Conservation (phyloP, 2,113 vertebrate genomes). For the Drymodes brunneopygia region DNA sequence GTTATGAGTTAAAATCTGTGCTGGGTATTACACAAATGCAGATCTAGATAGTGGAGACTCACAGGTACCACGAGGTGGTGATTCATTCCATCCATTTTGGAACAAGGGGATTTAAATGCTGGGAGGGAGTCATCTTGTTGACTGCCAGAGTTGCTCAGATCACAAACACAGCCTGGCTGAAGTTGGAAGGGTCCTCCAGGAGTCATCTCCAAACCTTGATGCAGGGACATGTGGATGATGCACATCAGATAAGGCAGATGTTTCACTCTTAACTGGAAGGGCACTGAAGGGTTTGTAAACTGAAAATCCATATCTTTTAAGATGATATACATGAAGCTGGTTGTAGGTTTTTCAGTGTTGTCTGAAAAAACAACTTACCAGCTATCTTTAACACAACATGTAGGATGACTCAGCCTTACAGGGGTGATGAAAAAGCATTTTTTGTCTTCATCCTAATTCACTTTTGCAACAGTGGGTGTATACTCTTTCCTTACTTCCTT, state of each 20-base stretch:
- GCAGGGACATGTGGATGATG: not conserved
- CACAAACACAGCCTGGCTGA: not conserved
- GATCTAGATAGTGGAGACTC: not conserved
- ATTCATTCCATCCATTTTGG: not conserved
- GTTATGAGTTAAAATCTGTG: not conserved
- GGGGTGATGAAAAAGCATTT: not conserved
- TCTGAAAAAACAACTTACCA: not conserved
- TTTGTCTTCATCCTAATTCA: not conserved
- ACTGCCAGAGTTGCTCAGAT: not conserved
- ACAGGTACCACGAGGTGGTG: not conserved
- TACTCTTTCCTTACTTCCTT: not conserved
- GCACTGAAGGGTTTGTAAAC: not conserved
- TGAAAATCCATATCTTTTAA: not conserved
- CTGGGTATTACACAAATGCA: not conserved
- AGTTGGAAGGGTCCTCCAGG: not conserved
- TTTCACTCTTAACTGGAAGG: not conserved
- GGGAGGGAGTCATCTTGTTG: not conserved
- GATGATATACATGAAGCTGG: not conserved
- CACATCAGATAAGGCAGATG: not conserved
- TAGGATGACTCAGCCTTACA: not conserved
- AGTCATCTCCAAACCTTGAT: not conserved
- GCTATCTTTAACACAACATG: not conserved
- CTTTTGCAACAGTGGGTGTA: not conserved
- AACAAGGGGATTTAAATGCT: not conserved
- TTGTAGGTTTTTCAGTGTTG: not conserved